phyloP scores from a whole-genome alignment of 2,888 invertebrate species.

The Argyra leucocephala region DNA sequence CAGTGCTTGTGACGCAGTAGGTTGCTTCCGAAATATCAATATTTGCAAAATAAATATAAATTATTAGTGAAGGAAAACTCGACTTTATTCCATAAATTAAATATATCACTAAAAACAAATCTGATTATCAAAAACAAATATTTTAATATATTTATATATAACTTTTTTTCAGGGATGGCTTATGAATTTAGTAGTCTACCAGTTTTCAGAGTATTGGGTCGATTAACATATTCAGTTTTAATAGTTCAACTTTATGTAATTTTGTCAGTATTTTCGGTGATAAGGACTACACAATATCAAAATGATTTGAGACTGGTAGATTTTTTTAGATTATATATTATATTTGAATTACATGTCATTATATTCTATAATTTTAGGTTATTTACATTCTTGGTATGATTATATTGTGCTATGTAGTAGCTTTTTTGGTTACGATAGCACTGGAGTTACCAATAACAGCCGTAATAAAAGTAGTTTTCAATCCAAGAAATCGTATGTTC shows the following conservation, averaged over 20 bases:
- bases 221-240: conserved; percentile 36
- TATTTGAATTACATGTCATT: not conserved
- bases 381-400: not conserved
- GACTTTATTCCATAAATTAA: no score
- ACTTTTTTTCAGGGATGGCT: conserved; percentile 27
- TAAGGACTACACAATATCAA: not conserved
- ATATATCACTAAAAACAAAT: no score
- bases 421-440: not conserved
- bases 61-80: no score
- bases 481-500: not conserved
- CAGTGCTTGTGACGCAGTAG: no score
- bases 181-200: conserved; percentile 29
- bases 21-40: no score
- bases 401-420: not conserved
- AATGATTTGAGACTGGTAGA: not conserved
- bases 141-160: not conserved
- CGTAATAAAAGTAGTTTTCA: not conserved
- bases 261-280: not conserved
- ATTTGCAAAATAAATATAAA: no score
- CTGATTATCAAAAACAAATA: not conserved
- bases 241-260: conserved; percentile 34
- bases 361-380: not conserved
- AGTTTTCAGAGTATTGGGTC: conserved; percentile 31
- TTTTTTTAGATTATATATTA: not conserved
- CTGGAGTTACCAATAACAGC: not conserved